Conservation (phyloP, 2,797 vertebrate species). For the Anableps anableps region DNA sequence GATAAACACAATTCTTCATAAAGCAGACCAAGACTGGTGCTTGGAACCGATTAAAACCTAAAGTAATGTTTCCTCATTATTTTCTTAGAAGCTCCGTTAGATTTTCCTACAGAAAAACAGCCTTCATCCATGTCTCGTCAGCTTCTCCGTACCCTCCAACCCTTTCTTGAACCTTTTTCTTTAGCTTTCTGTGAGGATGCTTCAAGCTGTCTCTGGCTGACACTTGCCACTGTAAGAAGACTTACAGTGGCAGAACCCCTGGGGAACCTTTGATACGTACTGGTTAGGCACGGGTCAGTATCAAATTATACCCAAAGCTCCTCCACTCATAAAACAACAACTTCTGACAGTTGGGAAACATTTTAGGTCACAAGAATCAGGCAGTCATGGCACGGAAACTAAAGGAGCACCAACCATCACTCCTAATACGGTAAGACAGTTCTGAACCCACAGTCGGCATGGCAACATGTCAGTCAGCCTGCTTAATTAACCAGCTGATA, state of each 20-base stretch:
- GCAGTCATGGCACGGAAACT: not conserved
- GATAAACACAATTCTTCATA: too few species aligned
- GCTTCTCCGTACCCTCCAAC: too few species aligned
- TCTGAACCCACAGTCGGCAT: not conserved
- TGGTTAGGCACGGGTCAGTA: not conserved
- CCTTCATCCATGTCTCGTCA: too few species aligned
- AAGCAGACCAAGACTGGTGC: too few species aligned
- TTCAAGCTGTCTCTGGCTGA: too few species aligned
- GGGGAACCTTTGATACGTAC: not conserved
- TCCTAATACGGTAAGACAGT: not conserved
- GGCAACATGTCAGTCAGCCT: not conserved
- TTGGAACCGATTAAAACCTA: too few species aligned
- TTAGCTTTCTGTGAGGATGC: not conserved
- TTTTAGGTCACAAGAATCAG: not conserved
- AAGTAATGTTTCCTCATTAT: too few species aligned
- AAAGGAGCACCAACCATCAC: not conserved
- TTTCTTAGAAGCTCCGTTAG: too few species aligned
- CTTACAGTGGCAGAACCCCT: too few species aligned
- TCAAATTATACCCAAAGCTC: not conserved
- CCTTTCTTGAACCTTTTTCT: not conserved
- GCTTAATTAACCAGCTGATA: not conserved
- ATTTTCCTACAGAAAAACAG: too few species aligned
- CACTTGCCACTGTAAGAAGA: too few species aligned
- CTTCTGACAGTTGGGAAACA: not conserved
- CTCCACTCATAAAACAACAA: not conserved